A percentile compares a stretch with the other conserved stretches of the same genome.
Evolutionary conservation across 2,113 vertebrate genomes (phyloP).

Genomic region (Phalacrocorax pelagicus): DNA sequence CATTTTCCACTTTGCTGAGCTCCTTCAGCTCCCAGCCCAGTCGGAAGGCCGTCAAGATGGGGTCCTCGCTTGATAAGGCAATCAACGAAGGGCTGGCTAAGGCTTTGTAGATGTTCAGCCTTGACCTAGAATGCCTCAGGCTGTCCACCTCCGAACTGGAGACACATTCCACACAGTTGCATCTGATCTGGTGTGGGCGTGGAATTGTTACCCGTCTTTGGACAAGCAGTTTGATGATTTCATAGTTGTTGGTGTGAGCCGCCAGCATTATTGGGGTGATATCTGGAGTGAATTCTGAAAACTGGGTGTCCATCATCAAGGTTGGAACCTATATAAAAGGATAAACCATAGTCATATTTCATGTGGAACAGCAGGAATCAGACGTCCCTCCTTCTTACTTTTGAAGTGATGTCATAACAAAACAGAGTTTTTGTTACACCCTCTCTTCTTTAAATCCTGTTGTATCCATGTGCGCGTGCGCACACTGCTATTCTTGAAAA

Average conservation of each 20-base stretch:
- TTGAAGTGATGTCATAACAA: background rate
- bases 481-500: background rate
- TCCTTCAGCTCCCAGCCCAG: constrained; percentile 98
- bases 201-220: constrained; percentile 93
- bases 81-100: constrained; percentile 95
- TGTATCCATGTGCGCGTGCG: background rate
- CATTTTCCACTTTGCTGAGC: constrained; percentile 98
- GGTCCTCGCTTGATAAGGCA: constrained; percentile 91
- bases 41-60: constrained; percentile 91
- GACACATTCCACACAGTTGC: constrained; percentile 96
- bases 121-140: constrained; percentile 91
- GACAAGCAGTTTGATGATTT: constrained; percentile 97
- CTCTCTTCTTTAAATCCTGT: background rate
- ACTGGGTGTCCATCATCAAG: constrained; percentile 95
- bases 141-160: constrained; percentile 97
- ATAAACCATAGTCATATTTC: background rate
- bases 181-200: constrained; percentile 94
- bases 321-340: constrained; percentile 84
- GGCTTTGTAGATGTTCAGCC: constrained; percentile 96
- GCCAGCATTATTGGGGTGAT: constrained; percentile 99
- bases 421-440: rapidly evolving
- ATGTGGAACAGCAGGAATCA: background rate
- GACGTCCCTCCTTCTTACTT: background rate
- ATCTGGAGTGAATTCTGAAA: constrained; percentile 96
- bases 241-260: constrained; percentile 98